phyloP scores from a whole-genome alignment of 2,797 vertebrate genomes.

The Catostomus latipinnis region DNA sequence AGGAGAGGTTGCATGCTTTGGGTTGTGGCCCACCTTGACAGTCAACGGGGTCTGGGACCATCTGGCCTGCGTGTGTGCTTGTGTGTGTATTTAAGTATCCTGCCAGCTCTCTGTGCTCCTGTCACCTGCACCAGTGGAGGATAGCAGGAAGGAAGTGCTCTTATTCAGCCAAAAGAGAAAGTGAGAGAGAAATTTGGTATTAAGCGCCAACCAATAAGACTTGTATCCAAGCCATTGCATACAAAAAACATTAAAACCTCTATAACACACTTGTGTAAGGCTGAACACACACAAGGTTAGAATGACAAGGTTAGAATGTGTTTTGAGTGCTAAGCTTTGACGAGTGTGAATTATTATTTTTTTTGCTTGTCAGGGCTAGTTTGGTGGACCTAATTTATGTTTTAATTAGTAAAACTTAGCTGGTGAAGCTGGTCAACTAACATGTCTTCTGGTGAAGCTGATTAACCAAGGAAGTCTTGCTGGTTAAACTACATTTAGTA shows the following conservation, averaged over 20 bases:
- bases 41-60: conserved; percentile 65
- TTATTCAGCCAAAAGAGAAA: conserved; percentile 53
- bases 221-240: conserved; percentile 25
- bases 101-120: conserved; percentile 65
- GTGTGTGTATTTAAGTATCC: conserved; percentile 50
- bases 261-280: conserved; percentile 66
- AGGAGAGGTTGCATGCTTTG: conserved; percentile 53
- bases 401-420: too few species aligned
- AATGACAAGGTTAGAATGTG: not conserved
- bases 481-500: too few species aligned
- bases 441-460: too few species aligned
- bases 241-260: conserved; percentile 33
- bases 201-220: conserved; percentile 33
- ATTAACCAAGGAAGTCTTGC: too few species aligned
- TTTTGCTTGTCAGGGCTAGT: too few species aligned
- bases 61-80: conserved; percentile 60
- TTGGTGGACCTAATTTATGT: too few species aligned
- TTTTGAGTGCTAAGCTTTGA: too few species aligned
- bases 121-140: conserved; percentile 67
- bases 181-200: conserved; percentile 29
- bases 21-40: conserved; percentile 64
- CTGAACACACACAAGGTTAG: conserved; percentile 78
- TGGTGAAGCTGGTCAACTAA: too few species aligned
- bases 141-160: conserved; percentile 64
- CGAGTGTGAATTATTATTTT: too few species aligned